Conservation (phyloP, 2,113 vertebrate species). For the Mormoops blainvillei region DNA sequence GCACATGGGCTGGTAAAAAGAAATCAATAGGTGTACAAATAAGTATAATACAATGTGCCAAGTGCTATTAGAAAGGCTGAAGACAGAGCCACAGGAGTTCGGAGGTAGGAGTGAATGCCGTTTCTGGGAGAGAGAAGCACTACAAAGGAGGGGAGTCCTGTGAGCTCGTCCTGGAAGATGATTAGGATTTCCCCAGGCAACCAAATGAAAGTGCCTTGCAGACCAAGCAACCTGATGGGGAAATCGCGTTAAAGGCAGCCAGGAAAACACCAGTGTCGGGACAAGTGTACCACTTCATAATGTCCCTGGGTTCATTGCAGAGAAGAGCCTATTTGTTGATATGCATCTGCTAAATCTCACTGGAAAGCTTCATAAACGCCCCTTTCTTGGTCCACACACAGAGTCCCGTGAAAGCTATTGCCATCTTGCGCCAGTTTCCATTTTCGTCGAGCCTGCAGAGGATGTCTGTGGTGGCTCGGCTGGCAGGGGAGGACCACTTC, state of each 20-base stretch:
- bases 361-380: not conserved
- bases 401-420: constrained; percentile 64
- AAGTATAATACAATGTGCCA: not conserved
- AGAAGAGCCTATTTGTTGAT: not conserved
- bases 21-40: not conserved
- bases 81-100: not conserved
- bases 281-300: not conserved
- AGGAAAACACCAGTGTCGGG: not conserved
- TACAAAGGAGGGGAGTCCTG: not conserved
- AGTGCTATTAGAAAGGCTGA: not conserved
- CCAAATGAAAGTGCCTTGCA: not conserved
- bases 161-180: not conserved
- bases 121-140: not conserved
- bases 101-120: not conserved
- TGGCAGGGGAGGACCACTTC: not conserved
- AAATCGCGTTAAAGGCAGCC: not conserved
- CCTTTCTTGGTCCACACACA: constrained; percentile 7
- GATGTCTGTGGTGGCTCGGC: constrained; percentile 77
- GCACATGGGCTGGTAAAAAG: not conserved
- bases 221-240: not conserved
- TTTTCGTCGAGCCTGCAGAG: constrained; percentile 81
- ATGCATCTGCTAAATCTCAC: not conserved
- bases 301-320: not conserved
- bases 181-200: not conserved
- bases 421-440: constrained; percentile 77